phyloP scores from a whole-genome alignment of 2,888 invertebrate species.

The Scaptomyza cyrtandrae region DNA sequence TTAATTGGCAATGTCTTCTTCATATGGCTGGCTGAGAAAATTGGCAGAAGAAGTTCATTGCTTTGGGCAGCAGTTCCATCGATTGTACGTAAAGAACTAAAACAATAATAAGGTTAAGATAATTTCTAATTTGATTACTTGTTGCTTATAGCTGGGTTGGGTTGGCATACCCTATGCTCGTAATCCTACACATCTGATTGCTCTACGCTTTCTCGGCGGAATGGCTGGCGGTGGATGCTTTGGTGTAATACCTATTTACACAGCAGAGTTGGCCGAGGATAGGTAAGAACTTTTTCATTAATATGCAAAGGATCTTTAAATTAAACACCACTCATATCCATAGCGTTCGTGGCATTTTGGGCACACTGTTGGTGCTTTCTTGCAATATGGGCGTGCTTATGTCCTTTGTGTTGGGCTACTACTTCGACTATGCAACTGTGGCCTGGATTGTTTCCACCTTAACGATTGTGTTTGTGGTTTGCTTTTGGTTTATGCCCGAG shows the following conservation, averaged over 20 bases:
- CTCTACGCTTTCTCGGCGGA: slow-evolving; percentile 79
- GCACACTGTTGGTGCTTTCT: slow-evolving; percentile 80
- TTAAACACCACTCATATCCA: too few relatives aligned
- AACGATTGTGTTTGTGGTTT: slow-evolving; percentile 70
- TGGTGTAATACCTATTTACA: slow-evolving; percentile 79
- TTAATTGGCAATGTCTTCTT: slow-evolving; percentile 80
- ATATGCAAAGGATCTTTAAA: too few relatives aligned
- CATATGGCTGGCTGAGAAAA: slow-evolving; percentile 80
- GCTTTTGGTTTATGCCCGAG: slow-evolving; percentile 82
- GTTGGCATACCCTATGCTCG: slow-evolving; percentile 73
- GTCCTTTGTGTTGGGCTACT: slow-evolving; percentile 80
- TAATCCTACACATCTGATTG: slow-evolving; percentile 68
- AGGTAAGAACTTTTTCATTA: slow-evolving; percentile 39
- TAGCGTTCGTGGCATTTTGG: slow-evolving; percentile 82
- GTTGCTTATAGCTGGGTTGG: slow-evolving; percentile 75
- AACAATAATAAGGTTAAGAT: rapidly evolving
- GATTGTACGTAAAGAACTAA: slow-evolving; percentile 62
- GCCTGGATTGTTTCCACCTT: slow-evolving; percentile 72
- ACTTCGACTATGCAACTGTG: slow-evolving; percentile 68
- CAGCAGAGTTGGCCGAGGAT: slow-evolving; percentile 81
- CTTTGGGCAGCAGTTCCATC: slow-evolving; percentile 75
- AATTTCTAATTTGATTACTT: not conserved
- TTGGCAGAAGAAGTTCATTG: slow-evolving; percentile 77
- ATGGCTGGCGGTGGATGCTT: slow-evolving; percentile 78
- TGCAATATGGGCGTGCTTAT: slow-evolving; percentile 81